Conservation (phyloP, 2,888 invertebrate genomes). For the Synanthedon myopaeformis region DNA sequence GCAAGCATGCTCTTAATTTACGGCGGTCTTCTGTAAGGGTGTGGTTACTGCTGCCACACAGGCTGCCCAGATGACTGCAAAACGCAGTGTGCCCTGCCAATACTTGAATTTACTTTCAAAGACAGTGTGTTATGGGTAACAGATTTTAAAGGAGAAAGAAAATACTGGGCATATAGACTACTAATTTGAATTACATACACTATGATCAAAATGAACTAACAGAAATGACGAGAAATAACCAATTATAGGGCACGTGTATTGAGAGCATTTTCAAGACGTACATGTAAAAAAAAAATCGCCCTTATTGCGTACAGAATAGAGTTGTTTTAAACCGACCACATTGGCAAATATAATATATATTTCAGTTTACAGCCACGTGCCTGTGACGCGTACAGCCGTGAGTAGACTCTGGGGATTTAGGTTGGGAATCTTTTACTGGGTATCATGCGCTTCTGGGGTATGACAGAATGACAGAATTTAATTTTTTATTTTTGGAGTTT, state of each 20-base stretch:
- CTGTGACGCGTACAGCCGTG: conserved; percentile 6
- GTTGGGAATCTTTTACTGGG: conserved; percentile 14
- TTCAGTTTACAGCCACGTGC: conserved; percentile 9
- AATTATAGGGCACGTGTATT: background rate
- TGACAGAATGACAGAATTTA: too few species aligned
- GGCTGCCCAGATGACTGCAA: too few species aligned
- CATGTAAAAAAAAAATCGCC: background rate
- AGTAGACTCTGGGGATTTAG: conserved; percentile 9
- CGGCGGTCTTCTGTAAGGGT: too few species aligned
- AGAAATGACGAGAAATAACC: too few species aligned
- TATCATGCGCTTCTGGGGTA: background rate
- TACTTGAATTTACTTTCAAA: too few species aligned
- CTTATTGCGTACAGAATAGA: background rate
- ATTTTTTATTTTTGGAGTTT: too few species aligned
- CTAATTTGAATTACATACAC: background rate
- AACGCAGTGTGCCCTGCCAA: too few species aligned
- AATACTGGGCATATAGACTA: too few species aligned
- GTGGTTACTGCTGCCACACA: too few species aligned
- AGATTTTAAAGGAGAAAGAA: too few species aligned
- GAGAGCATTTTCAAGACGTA: background rate
- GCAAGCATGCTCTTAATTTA: too few species aligned
- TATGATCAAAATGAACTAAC: background rate
- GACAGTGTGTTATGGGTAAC: too few species aligned
- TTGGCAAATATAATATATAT: background rate
- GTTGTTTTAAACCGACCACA: background rate